Conservation (phyloP, 2,797 vertebrate species). For the Helostoma temminkii region DNA sequence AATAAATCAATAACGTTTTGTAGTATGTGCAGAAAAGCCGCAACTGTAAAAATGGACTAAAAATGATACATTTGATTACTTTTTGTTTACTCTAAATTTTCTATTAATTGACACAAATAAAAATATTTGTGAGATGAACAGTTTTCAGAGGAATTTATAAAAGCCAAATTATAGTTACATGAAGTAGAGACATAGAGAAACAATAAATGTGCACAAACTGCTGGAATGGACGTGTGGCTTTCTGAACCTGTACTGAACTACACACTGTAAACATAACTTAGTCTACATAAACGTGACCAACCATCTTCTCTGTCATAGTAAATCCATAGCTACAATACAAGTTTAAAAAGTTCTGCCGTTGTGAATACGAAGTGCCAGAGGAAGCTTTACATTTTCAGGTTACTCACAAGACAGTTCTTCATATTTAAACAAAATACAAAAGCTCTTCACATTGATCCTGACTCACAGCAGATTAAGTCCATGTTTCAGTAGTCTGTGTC, state of each 20-base stretch:
- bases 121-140: not conserved
- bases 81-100: not conserved
- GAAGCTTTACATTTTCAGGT: not conserved
- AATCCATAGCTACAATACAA: not conserved
- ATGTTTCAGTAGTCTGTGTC: slow-evolving; percentile 93
- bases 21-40: not conserved
- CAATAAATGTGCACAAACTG: not conserved
- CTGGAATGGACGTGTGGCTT: not conserved
- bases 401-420: slow-evolving; percentile 19
- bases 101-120: slow-evolving; percentile 4
- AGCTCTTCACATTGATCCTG: not conserved
- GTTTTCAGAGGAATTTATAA: not conserved
- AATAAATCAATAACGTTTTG: not conserved
- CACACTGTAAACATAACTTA: not conserved
- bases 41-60: slow-evolving; percentile 2
- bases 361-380: not conserved
- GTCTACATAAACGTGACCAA: not conserved
- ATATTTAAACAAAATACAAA: not conserved
- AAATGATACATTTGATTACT: not conserved
- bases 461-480: slow-evolving; percentile 92
- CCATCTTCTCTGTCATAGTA: not conserved
- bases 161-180: not conserved
- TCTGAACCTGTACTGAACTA: not conserved
- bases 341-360: not conserved
- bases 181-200: not conserved